These are phyloP conservation scores for Hydrochoerus hydrochaeris DNA, from an alignment of 2,113 vertebrate genomes.

Conservation along the genomic window DNA sequence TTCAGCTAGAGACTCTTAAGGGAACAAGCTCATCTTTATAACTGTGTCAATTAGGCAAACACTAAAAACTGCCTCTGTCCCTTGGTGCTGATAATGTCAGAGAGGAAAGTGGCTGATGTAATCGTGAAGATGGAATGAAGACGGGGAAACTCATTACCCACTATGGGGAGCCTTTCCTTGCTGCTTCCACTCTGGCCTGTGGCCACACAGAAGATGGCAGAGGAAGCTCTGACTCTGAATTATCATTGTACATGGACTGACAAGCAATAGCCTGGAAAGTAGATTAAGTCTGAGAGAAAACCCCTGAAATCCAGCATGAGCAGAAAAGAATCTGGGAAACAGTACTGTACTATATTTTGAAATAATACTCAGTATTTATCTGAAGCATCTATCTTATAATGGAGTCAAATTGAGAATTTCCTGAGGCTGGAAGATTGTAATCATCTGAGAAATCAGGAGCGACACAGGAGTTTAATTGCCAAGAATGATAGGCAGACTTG, in stretches of 20 bases:
- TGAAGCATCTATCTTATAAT: slow-evolving; percentile 38
- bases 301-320: not conserved
- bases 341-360: not conserved
- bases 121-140: not conserved
- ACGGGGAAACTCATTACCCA: not conserved
- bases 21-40: slow-evolving; percentile 55
- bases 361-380: slow-evolving; percentile 65
- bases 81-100: slow-evolving; percentile 3
- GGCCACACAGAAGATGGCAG: not conserved
- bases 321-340: slow-evolving; percentile 16
- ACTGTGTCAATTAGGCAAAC: slow-evolving; percentile 51
- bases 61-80: not conserved
- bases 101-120: slow-evolving; percentile 43
- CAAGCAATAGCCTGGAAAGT: not conserved
- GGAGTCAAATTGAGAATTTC: slow-evolving; percentile 65
- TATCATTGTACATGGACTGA: not conserved
- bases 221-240: not conserved
- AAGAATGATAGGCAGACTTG: not conserved
- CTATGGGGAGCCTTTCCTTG: not conserved
- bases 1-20: not conserved
- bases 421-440: slow-evolving; percentile 36
- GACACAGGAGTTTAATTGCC: not conserved
- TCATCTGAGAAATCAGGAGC: slow-evolving; percentile 29
- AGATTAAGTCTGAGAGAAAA: not conserved
- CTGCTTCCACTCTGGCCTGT: not conserved